Conservation (phyloP, 2,888 invertebrate genomes). For the Dynastes tityus region DNA sequence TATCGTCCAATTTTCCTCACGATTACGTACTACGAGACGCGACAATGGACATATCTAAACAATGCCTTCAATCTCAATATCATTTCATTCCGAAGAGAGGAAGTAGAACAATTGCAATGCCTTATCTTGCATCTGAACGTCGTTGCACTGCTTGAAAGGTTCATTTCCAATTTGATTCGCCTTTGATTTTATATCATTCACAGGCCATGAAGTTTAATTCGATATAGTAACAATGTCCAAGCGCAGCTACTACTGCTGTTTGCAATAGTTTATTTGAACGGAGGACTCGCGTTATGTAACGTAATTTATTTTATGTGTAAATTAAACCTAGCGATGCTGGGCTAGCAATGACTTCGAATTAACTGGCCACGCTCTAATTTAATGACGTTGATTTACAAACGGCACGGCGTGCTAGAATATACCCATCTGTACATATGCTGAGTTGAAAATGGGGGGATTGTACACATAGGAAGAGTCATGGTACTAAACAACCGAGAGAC, state of each 20-base stretch:
- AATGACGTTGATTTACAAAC: constrained; percentile 47
- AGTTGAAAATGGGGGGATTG: constrained; percentile 2
- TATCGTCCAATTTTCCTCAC: too few species aligned
- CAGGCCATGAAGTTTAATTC: constrained; percentile 36
- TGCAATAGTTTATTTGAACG: constrained; percentile 31
- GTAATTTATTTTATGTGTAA: constrained; percentile 39
- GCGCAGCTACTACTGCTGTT: constrained; percentile 2
- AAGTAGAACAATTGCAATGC: constrained; percentile 19
- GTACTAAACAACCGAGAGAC: constrained; percentile 41
- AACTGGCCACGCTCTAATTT: constrained; percentile 50
- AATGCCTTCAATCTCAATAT: neutral
- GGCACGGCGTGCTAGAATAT: constrained; percentile 8
- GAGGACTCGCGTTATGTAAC: constrained; percentile 30
- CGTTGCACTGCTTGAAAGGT: constrained; percentile 19
- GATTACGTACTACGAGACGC: too few species aligned
- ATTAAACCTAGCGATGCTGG: constrained; percentile 25
- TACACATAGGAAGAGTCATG: constrained; percentile 12
- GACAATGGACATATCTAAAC: neutral
- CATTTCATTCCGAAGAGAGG: neutral
- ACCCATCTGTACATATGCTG: constrained; percentile 9
- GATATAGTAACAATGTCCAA: constrained; percentile 17
- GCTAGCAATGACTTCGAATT: constrained; percentile 48
- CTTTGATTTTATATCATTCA: constrained; percentile 34
- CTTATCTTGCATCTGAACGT: constrained; percentile 19
- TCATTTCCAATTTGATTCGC: constrained; percentile 16